A percentile compares a stretch with the other conserved stretches of the same genome.
Evolutionary conservation across 2,888 invertebrate genomes (phyloP).

Genomic region (Allacma fusca): DNA sequence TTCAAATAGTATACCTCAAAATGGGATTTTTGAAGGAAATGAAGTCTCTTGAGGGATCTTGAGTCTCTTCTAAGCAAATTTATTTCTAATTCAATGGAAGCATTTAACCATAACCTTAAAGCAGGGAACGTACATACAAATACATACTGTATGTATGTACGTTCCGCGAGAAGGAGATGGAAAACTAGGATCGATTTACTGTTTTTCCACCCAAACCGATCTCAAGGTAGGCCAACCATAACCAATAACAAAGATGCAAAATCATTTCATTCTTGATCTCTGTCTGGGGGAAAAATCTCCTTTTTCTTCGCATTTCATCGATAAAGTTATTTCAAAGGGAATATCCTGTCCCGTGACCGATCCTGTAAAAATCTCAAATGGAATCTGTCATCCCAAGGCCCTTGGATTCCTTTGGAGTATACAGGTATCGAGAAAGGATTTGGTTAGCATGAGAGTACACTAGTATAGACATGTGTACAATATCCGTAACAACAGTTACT

Average conservation of each 20-base stretch:
- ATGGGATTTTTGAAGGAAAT: neutral
- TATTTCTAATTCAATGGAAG: neutral
- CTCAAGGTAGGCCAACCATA: slow-evolving; percentile 12
- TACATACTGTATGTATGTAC: neutral
- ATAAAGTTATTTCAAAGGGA: neutral
- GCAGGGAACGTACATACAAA: neutral
- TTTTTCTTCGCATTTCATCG: neutral
- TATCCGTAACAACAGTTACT: no score
- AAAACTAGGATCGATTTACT: neutral
- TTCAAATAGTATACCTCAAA: no score
- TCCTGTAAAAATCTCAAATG: neutral
- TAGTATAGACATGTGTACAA: no score
- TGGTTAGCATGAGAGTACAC: neutral
- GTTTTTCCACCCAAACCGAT: neutral
- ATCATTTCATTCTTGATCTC: neutral
- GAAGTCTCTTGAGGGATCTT: neutral
- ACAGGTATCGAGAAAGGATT: no score
- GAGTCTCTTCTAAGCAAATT: neutral
- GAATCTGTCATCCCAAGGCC: neutral
- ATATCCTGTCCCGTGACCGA: neutral
- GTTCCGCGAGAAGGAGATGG: neutral
- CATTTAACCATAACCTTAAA: slow-evolving; percentile 1
- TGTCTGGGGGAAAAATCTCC: neutral
- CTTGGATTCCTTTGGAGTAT: neutral
- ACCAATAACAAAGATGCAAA: slow-evolving; percentile 9